phyloP scores from a whole-genome alignment of 2,888 invertebrate genomes.

The Danaus chrysippus region DNA sequence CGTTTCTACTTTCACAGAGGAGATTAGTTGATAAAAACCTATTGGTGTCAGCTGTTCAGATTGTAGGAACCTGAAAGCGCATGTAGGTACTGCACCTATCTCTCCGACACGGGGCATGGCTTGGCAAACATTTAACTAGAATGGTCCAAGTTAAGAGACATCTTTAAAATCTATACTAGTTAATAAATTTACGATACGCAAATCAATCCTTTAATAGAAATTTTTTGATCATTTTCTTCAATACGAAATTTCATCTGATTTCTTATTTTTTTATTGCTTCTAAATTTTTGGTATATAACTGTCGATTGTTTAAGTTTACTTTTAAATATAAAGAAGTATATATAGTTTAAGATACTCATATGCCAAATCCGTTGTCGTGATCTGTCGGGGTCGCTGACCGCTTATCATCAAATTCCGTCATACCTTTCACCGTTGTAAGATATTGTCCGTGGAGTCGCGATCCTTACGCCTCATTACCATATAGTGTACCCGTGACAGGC shows the following conservation, averaged over 20 bases:
- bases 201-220: no score
- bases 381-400: background rate
- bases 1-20: conserved; percentile 67
- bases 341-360: background rate
- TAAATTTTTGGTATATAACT: no score
- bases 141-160: conserved; percentile 38
- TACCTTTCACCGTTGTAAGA: conserved; percentile 78
- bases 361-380: background rate
- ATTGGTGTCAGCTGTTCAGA: conserved; percentile 74
- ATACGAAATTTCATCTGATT: no score
- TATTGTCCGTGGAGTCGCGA: conserved; percentile 75
- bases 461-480: conserved; percentile 77
- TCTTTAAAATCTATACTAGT: background rate
- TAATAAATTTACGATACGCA: no score
- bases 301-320: background rate
- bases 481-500: conserved; percentile 77
- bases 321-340: background rate
- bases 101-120: conserved; percentile 67
- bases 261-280: no score
- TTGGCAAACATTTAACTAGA: conserved; percentile 61
- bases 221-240: no score
- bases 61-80: conserved; percentile 73
- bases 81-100: conserved; percentile 71
- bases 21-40: conserved; percentile 75
- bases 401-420: conserved; percentile 36